phyloP scores from a whole-genome alignment of 2,113 vertebrate genomes.

The Mustelus asterias region DNA sequence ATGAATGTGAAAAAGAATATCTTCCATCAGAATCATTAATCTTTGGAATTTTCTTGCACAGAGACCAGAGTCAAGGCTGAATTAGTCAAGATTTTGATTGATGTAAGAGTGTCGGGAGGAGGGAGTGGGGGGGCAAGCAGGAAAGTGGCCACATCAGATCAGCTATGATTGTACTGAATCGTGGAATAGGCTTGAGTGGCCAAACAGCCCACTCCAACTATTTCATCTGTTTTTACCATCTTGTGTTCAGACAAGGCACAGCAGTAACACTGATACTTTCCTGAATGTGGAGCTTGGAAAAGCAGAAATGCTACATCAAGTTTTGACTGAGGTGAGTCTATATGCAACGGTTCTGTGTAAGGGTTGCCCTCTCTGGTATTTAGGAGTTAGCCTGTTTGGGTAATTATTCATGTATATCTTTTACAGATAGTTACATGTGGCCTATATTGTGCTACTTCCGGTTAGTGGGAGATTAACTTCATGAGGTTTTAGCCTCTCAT shows the following conservation, averaged over 20 bases:
- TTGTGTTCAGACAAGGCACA: background rate
- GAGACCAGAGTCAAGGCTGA: too few species aligned
- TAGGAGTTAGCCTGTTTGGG: background rate
- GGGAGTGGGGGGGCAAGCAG: too few species aligned
- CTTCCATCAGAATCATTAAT: too few species aligned
- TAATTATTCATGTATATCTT: background rate
- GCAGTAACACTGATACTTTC: background rate
- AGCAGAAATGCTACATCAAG: background rate
- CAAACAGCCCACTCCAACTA: too few species aligned
- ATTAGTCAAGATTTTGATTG: too few species aligned
- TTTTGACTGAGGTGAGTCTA: background rate
- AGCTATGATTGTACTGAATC: too few species aligned
- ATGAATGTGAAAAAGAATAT: too few species aligned
- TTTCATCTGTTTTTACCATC: too few species aligned
- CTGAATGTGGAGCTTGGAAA: background rate
- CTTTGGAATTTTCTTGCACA: too few species aligned
- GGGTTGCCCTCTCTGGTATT: background rate
- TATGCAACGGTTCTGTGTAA: background rate
- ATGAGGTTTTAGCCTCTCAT: background rate
- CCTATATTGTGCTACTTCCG: background rate
- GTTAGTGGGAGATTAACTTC: background rate
- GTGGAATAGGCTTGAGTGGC: too few species aligned
- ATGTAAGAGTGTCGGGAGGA: too few species aligned
- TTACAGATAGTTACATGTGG: background rate
- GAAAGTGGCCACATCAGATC: too few species aligned